phyloP scores from a whole-genome alignment of 2,113 vertebrate genomes.

The Pachycephala philippinensis region DNA sequence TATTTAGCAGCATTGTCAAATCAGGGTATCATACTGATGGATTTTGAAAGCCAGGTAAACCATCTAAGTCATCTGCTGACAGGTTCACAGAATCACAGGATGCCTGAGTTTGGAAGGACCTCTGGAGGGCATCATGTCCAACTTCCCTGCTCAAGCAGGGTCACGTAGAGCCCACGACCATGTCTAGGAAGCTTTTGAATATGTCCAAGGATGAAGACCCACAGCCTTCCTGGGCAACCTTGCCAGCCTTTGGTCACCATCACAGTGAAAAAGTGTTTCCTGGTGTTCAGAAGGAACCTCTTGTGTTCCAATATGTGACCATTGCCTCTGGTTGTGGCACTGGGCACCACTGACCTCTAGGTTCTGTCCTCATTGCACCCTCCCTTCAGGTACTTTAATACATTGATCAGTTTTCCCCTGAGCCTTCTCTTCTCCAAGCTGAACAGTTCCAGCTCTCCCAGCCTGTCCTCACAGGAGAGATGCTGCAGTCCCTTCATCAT shows the following conservation, averaged over 20 bases:
- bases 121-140: neutral
- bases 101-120: neutral
- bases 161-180: neutral
- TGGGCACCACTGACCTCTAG: neutral
- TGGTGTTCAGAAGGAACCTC: neutral
- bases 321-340: neutral
- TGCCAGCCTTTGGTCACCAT: neutral
- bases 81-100: neutral
- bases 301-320: neutral
- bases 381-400: neutral
- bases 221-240: neutral
- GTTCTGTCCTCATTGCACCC: neutral
- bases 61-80: neutral
- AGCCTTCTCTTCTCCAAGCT: neutral
- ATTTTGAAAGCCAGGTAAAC: neutral
- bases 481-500: neutral
- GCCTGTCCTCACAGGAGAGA: neutral
- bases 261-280: neutral
- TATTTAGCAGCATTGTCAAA: neutral
- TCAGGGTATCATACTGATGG: neutral
- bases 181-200: neutral
- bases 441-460: neutral
- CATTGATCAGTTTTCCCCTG: neutral
- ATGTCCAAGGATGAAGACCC: neutral
- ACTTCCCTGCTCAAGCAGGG: neutral